These are phyloP conservation scores for Siderastrea siderea DNA, from an alignment of 92 coral and sea anemone genomes.

Conservation along the genomic window DNA sequence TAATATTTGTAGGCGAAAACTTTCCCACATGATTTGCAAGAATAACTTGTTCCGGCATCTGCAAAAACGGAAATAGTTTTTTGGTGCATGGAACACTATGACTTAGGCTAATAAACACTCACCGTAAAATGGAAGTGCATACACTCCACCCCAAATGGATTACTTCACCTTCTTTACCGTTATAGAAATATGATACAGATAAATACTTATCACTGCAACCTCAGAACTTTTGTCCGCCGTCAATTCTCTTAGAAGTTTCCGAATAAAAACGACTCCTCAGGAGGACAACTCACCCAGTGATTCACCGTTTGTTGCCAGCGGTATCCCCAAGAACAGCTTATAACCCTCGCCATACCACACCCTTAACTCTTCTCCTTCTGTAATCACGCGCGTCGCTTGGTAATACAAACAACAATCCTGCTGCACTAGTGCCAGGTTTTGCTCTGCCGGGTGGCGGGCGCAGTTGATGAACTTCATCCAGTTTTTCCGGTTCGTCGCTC, in stretches of 20 bases:
- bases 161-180: too few species aligned
- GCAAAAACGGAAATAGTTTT: background rate
- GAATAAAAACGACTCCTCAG: background rate
- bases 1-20: slow-evolving; percentile 84
- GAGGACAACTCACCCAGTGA: background rate
- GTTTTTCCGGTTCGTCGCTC: slow-evolving; percentile 65
- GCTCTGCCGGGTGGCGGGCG: slow-evolving; percentile 72
- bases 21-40: slow-evolving; percentile 84
- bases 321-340: slow-evolving; percentile 76
- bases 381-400: slow-evolving; percentile 73
- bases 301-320: slow-evolving; percentile 22
- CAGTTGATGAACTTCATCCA: slow-evolving; percentile 88
- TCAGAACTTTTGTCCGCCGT: background rate
- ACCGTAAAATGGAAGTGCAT: too few species aligned
- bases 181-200: too few species aligned
- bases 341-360: slow-evolving; percentile 91
- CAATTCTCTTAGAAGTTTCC: background rate
- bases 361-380: slow-evolving; percentile 76
- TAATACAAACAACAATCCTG: slow-evolving; percentile 70
- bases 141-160: too few species aligned
- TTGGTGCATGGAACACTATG: background rate
- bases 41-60: slow-evolving; percentile 75
- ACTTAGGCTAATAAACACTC: too few species aligned
- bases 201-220: too few species aligned
- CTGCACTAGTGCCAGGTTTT: slow-evolving; percentile 77